These are phyloP conservation scores for Eristalis pertinax DNA, from an alignment of 2,888 invertebrate genomes.

Conservation along the genomic window DNA sequence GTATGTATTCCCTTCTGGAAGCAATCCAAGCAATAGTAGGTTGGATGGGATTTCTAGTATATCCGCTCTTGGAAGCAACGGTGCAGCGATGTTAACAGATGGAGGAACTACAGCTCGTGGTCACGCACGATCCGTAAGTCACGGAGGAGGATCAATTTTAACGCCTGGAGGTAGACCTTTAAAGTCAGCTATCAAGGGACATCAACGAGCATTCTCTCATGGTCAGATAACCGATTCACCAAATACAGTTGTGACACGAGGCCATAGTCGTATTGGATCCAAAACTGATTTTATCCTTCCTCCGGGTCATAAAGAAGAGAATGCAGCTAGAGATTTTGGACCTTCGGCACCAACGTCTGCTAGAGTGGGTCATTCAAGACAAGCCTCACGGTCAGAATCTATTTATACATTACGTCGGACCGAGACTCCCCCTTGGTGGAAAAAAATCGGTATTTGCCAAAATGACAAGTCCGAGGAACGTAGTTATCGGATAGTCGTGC, in stretches of 20 bases:
- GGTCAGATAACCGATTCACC: slow-evolving; percentile 89
- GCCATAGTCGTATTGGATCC: slow-evolving; percentile 91
- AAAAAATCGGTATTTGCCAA: slow-evolving; percentile 85
- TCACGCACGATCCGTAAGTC: slow-evolving; percentile 92
- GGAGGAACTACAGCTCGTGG: slow-evolving; percentile 80
- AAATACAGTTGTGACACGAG: slow-evolving; percentile 80
- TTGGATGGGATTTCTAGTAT: slow-evolving; percentile 75
- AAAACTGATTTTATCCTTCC: slow-evolving; percentile 95
- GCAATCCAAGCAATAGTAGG: slow-evolving; percentile 73
- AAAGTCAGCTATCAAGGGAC: slow-evolving; percentile 88
- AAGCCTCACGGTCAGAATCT: slow-evolving; percentile 93
- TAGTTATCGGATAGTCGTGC: slow-evolving; percentile 88
- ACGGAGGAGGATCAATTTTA: slow-evolving; percentile 86
- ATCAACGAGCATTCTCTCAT: slow-evolving; percentile 93
- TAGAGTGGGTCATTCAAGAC: slow-evolving; percentile 87
- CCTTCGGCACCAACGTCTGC: slow-evolving; percentile 82
- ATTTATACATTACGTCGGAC: slow-evolving; percentile 92
- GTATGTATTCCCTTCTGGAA: slow-evolving; percentile 80
- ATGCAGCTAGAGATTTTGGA: slow-evolving; percentile 84
- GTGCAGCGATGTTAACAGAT: slow-evolving; percentile 55
- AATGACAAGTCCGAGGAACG: slow-evolving; percentile 86
- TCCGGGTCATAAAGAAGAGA: slow-evolving; percentile 90
- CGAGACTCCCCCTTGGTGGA: slow-evolving; percentile 88
- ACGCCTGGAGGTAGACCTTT: slow-evolving; percentile 85
- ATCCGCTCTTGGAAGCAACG: slow-evolving; percentile 65